Conservation (phyloP, 2,797 vertebrate genomes). For the Alectoris magna region DNA sequence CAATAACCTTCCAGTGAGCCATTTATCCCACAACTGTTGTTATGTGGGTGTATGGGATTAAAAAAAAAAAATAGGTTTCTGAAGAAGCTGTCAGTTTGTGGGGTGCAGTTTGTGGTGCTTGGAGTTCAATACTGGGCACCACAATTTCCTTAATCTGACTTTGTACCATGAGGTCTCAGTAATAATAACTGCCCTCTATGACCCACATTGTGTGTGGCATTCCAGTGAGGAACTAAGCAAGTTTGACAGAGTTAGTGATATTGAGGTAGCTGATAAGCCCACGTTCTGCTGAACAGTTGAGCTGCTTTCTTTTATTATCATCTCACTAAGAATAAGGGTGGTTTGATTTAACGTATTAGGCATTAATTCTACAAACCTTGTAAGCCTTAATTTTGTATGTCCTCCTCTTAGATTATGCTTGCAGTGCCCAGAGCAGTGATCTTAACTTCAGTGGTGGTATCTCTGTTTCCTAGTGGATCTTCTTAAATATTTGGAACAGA, state of each 20-base stretch:
- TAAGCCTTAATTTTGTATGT: not conserved
- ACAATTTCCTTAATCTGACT: not conserved
- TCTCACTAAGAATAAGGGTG: not conserved
- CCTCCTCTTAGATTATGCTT: not conserved
- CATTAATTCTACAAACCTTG: not conserved
- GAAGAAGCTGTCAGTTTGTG: conserved; percentile 11
- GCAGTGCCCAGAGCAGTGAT: not conserved
- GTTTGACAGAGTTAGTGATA: not conserved
- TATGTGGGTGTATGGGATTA: not conserved
- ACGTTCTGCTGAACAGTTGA: not conserved
- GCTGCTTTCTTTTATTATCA: conserved; percentile 18
- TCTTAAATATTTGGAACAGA: not conserved
- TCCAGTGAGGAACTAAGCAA: not conserved
- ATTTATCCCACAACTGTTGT: not conserved
- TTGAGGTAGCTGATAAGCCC: conserved; percentile 29
- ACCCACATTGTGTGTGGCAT: not conserved
- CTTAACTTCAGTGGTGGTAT: not conserved
- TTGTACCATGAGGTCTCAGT: not conserved
- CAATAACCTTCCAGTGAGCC: not conserved
- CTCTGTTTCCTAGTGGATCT: not conserved
- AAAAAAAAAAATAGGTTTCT: not conserved
- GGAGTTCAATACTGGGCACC: not conserved
- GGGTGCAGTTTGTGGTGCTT: not conserved
- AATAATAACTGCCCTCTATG: not conserved
- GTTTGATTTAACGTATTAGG: not conserved